Percentiles rank a stretch among this genome's conserved stretches.
These are phyloP conservation scores for Samia ricini DNA, from an alignment of 1,140 invertebrate genomes.

Conservation along the genomic window DNA sequence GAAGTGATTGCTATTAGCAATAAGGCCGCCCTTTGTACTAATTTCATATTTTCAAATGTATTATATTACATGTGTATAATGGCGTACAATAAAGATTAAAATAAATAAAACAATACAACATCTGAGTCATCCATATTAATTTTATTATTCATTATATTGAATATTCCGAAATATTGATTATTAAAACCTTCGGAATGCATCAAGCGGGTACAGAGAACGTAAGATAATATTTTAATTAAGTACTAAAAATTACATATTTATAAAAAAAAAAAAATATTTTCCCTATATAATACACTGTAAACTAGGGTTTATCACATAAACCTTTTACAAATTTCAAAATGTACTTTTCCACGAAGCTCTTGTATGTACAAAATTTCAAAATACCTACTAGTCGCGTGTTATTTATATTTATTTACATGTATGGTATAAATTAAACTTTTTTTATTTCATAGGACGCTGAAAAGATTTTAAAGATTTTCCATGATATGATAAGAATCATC, in stretches of 20 bases:
- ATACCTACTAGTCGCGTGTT: slow-evolving; percentile 28
- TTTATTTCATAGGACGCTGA: no score
- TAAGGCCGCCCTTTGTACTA: no score
- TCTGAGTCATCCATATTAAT: not conserved
- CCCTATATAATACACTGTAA: not conserved
- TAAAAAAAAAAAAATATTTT: not conserved
- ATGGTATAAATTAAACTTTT: slow-evolving; percentile 25
- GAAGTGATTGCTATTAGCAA: no score
- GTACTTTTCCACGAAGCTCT: slow-evolving; percentile 48
- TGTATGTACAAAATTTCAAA: slow-evolving; percentile 49
- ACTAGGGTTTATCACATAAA: slow-evolving; percentile 63
- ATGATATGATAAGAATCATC: no score
- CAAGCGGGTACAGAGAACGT: slow-evolving; percentile 50
- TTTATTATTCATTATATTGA: slow-evolving; percentile 2
- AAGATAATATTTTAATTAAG: slow-evolving; percentile 71
- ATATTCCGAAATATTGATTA: slow-evolving; percentile 47
- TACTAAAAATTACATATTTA: slow-evolving; percentile 53
- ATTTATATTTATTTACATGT: slow-evolving; percentile 38
- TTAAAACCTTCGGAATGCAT: slow-evolving; percentile 64
- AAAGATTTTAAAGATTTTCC: no score
- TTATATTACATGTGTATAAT: no score
- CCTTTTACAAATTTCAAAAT: slow-evolving; percentile 33
- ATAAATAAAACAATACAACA: not conserved
- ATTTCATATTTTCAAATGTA: no score
- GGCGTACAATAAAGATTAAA: no score